Evolutionary conservation across 1,140 invertebrate genomes (phyloP).

Genomic region (Formica exsecta): DNA sequence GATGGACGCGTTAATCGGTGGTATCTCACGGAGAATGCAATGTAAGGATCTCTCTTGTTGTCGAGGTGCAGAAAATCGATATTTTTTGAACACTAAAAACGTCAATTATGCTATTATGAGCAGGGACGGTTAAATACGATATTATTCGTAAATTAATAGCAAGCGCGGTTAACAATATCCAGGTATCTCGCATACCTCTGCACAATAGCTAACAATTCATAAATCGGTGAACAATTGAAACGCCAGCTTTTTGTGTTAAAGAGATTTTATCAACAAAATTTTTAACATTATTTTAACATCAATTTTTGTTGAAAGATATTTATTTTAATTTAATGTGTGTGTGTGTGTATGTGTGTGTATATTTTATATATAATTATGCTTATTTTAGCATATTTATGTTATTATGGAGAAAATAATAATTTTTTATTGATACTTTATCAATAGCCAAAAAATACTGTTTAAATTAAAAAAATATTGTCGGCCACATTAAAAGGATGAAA

Average conservation of each 20-base stretch:
- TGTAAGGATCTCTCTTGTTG: slow-evolving; percentile 28
- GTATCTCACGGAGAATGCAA: slow-evolving; percentile 50
- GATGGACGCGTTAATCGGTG: slow-evolving; percentile 61
- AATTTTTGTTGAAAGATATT: neutral
- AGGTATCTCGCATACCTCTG: slow-evolving; percentile 32
- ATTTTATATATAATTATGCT: neutral
- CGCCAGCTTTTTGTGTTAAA: too few relatives aligned
- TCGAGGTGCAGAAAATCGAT: slow-evolving; percentile 59
- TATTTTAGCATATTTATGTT: neutral
- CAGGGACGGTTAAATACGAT: slow-evolving; percentile 39
- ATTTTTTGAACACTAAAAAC: slow-evolving; percentile 57
- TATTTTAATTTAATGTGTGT: neutral
- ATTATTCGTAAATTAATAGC: slow-evolving; percentile 54
- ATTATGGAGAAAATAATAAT: neutral
- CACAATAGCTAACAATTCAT: slow-evolving; percentile 8
- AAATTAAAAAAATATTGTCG: neutral
- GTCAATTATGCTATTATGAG: slow-evolving; percentile 49
- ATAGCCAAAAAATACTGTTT: neutral
- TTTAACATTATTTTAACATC: neutral
- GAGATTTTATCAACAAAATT: neutral
- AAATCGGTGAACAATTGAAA: slow-evolving; percentile 41
- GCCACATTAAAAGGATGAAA: slow-evolving; percentile 10
- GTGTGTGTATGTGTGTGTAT: too few relatives aligned
- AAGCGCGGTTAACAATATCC: slow-evolving; percentile 44
- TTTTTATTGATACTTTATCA: too few relatives aligned